phyloP scores from a whole-genome alignment of 2,888 invertebrate genomes.

The Exephanes ischioxanthus region DNA sequence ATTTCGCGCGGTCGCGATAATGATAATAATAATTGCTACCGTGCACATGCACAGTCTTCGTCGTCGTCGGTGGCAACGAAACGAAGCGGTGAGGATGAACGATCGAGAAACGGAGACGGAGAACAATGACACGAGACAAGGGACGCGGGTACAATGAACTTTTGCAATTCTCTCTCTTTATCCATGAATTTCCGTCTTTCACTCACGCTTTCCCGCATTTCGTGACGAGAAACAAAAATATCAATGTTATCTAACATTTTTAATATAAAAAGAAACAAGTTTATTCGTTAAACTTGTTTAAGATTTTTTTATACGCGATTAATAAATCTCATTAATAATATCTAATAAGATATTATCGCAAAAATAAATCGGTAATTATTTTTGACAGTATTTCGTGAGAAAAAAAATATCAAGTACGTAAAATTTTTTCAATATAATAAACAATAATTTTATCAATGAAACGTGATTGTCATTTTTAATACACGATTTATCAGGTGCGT shows the following conservation, averaged over 20 bases:
- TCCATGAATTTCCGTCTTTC: conserved; percentile 13
- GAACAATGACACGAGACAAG: conserved; percentile 57
- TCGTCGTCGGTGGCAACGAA: conserved; percentile 14
- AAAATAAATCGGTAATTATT: not conserved
- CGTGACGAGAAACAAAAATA: not conserved
- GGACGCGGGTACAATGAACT: conserved; percentile 75
- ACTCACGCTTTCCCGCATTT: not conserved
- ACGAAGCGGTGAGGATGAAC: conserved; percentile 11
- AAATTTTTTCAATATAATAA: not conserved
- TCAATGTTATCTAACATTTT: no score
- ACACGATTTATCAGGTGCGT: no score
- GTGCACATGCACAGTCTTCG: conserved; percentile 20
- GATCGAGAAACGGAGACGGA: conserved; percentile 5
- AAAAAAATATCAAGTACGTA: not conserved
- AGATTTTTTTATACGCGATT: not conserved
- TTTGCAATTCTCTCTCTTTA: conserved; percentile 51
- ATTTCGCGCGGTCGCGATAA: conserved; percentile 23
- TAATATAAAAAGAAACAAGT: no score
- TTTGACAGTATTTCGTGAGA: not conserved
- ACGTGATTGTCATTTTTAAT: no score
- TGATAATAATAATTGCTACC: conserved; percentile 61
- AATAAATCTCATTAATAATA: no score
- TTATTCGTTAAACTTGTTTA: not conserved
- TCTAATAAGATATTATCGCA: not conserved
- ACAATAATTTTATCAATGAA: conserved; percentile 24